A percentile compares a stretch with the other conserved stretches of the same genome.
Evolutionary conservation across 2,797 vertebrate species (phyloP).

Genomic region (Phrynocephalus vlangalii): DNA sequence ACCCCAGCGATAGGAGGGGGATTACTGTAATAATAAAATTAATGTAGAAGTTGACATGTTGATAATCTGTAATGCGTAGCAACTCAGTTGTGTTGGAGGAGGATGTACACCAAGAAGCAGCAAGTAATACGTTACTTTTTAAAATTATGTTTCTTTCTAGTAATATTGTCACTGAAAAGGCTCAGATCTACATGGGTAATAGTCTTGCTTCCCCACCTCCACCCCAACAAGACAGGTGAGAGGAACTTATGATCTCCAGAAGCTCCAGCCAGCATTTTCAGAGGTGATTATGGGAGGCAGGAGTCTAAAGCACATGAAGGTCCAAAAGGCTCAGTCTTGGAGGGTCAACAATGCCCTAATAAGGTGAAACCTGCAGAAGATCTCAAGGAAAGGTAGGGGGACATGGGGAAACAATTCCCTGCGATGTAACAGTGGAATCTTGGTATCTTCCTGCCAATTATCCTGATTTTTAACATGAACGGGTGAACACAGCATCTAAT

Average conservation of each 20-base stretch:
- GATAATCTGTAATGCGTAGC: too few species aligned
- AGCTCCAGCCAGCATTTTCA: not conserved
- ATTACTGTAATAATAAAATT: too few species aligned
- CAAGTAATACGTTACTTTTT: too few species aligned
- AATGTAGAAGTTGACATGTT: too few species aligned
- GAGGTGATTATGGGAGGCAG: not conserved
- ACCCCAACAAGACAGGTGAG: not conserved
- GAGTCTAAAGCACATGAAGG: not conserved
- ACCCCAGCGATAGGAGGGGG: too few species aligned
- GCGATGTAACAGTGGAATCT: not conserved
- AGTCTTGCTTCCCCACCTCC: not conserved
- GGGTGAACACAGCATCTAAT: not conserved
- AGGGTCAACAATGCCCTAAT: not conserved
- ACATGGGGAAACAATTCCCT: too few species aligned
- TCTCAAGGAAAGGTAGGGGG: not conserved
- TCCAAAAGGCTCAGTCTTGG: not conserved
- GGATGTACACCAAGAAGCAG: too few species aligned
- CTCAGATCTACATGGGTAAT: not conserved
- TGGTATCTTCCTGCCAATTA: not conserved
- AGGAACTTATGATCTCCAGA: not conserved
- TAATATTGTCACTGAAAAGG: not conserved
- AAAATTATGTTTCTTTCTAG: too few species aligned
- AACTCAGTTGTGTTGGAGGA: too few species aligned
- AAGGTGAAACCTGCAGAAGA: not conserved
- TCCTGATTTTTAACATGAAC: not conserved